Percentiles rank a stretch among this genome's conserved stretches.
Conservation (phyloP, 2,113 vertebrate species). For the Calyptommatus sinebrachiatus region DNA sequence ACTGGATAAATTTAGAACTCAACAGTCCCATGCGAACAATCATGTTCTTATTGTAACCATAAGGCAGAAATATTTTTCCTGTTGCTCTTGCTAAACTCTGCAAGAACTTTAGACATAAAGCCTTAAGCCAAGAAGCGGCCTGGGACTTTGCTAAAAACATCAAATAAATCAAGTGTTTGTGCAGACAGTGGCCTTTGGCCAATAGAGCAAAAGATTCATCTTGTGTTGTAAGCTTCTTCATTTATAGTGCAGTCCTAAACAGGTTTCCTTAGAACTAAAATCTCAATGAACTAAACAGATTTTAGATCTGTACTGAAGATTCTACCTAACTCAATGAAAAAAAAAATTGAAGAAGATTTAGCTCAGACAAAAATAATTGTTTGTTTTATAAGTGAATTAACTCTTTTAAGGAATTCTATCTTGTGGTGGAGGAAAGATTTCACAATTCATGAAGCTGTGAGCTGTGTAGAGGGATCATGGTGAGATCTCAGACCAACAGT, state of each 20-base stretch:
- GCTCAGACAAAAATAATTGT: no score
- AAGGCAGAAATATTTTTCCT: conserved; percentile 58
- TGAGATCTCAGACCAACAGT: no score
- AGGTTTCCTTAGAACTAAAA: neutral
- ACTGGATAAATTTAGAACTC: conserved; percentile 59
- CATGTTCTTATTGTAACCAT: conserved; percentile 33
- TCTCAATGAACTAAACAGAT: neutral
- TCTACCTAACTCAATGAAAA: no score
- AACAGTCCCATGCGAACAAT: conserved; percentile 45
- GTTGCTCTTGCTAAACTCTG: conserved; percentile 61
- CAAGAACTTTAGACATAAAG: conserved; percentile 64
- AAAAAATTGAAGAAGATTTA: no score
- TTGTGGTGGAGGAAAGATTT: no score
- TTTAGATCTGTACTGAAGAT: neutral
- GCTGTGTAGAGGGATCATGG: no score
- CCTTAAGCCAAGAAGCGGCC: conserved; percentile 53
- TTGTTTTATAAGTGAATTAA: no score
- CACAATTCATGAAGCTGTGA: no score
- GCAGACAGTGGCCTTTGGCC: conserved; percentile 51
- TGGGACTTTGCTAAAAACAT: conserved; percentile 54
- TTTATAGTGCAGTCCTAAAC: neutral
- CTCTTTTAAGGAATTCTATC: no score
- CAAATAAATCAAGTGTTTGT: conserved; percentile 53
- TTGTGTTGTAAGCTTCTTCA: neutral
- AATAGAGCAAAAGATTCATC: conserved; percentile 37